A percentile compares a stretch with the other conserved stretches of the same genome.
These are phyloP conservation scores for Drosophila gunungcola DNA, from an alignment of 1,140 invertebrate genomes.

Conservation along the genomic window DNA sequence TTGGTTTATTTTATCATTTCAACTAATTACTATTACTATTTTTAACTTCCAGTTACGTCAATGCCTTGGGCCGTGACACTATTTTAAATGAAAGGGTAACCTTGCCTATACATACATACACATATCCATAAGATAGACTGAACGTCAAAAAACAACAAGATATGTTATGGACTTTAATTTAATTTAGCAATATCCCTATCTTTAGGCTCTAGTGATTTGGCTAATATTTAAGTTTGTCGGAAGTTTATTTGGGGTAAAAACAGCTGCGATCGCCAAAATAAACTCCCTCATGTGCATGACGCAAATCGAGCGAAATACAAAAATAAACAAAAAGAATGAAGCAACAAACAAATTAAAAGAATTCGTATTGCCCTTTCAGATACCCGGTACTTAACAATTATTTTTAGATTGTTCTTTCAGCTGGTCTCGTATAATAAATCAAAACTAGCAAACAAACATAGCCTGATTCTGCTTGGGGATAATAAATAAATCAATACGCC, in stretches of 20 bases:
- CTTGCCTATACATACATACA: not conserved
- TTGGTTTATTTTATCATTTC: not conserved
- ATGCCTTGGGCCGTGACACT: not conserved
- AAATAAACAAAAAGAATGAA: slow-evolving; percentile 27
- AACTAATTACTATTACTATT: too few species aligned
- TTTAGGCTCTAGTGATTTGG: not conserved
- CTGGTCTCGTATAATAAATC: slow-evolving; percentile 14
- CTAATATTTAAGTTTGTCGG: slow-evolving; percentile 1
- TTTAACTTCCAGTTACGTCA: slow-evolving; percentile 12
- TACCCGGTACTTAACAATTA: slow-evolving; percentile 26
- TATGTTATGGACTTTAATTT: slow-evolving; percentile 24
- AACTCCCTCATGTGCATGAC: slow-evolving; percentile 40
- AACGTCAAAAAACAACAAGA: slow-evolving; percentile 6
- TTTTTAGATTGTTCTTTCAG: slow-evolving; percentile 24
- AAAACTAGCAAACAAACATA: slow-evolving; percentile 1
- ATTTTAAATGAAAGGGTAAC: slow-evolving; percentile 1
- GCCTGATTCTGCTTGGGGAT: not conserved
- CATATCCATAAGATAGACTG: slow-evolving; percentile 15
- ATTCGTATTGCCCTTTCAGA: slow-evolving; percentile 2
- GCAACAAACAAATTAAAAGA: slow-evolving; percentile 28
- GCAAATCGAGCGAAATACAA: slow-evolving; percentile 24
- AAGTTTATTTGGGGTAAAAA: slow-evolving; percentile 17
- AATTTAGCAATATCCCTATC: slow-evolving; percentile 27
- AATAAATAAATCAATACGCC: slow-evolving; percentile 7
- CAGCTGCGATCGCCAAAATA: slow-evolving; percentile 37